Evolutionary conservation across 2,113 vertebrate species (phyloP).

Genomic region (Orientallactaga bullata): DNA sequence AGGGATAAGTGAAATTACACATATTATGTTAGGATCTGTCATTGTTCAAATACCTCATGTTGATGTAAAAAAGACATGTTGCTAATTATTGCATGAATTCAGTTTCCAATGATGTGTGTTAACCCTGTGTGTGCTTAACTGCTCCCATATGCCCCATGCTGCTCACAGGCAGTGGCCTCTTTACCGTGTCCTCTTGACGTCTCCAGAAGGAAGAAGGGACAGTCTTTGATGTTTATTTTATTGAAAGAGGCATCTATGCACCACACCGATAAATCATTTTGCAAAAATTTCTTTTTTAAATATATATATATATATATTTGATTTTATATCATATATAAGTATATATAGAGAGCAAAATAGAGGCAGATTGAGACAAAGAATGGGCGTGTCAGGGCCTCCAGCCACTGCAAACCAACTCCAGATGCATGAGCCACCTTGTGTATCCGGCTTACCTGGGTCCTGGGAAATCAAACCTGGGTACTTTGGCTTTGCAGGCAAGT

Average conservation of each 20-base stretch:
- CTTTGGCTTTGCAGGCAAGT: no score
- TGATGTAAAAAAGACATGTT: not conserved
- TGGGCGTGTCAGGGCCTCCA: no score
- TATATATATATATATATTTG: no score
- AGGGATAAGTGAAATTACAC: not conserved
- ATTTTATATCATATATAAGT: no score
- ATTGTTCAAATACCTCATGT: not conserved
- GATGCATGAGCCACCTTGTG: no score
- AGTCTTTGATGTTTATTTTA: constrained; percentile 48
- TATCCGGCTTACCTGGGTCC: no score
- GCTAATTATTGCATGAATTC: constrained; percentile 49
- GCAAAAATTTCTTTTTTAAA: constrained; percentile 24
- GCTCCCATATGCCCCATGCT: constrained; percentile 23
- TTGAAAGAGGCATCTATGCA: constrained; percentile 28
- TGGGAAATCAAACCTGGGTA: no score
- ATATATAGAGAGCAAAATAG: no score
- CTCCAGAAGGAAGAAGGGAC: not conserved
- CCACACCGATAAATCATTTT: not conserved
- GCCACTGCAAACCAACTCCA: no score
- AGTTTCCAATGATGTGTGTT: constrained; percentile 25
- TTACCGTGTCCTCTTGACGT: constrained; percentile 46
- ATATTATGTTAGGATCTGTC: not conserved
- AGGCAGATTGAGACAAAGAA: no score
- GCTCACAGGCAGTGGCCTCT: constrained; percentile 30
- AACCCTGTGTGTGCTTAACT: constrained; percentile 59